A percentile compares a stretch with the other conserved stretches of the same genome.
Conservation (phyloP, 1,140 invertebrate genomes). For the Dinothrombium tinctorium region DNA sequence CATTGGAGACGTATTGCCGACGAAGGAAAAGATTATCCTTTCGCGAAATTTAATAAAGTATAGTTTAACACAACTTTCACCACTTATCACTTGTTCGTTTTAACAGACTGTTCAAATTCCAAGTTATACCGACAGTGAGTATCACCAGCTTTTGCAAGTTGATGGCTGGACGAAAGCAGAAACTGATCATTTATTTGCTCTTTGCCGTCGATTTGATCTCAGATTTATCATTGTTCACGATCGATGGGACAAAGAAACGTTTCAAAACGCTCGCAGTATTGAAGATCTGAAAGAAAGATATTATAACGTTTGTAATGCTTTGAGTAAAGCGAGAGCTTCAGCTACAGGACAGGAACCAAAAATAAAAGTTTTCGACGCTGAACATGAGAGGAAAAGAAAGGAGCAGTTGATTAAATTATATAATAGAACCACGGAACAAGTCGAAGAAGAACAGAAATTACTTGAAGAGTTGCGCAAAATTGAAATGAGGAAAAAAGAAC, state of each 20-base stretch:
- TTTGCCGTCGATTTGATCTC: conserved; percentile 65
- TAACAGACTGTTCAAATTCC: conserved; percentile 57
- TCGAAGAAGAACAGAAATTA: conserved; percentile 85
- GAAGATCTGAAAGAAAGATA: conserved; percentile 88
- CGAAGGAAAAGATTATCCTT: conserved; percentile 84
- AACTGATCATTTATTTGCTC: conserved; percentile 83
- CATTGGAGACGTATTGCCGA: conserved; percentile 79
- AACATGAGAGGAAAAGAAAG: conserved; percentile 78
- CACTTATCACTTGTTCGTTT: background rate
- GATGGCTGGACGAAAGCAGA: conserved; percentile 76
- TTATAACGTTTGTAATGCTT: conserved; percentile 29
- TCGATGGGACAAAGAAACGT: conserved; percentile 18
- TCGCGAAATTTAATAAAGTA: conserved; percentile 88
- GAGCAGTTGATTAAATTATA: conserved; percentile 79
- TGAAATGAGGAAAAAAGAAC: conserved; percentile 84
- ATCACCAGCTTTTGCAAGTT: conserved; percentile 52
- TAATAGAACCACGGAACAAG: conserved; percentile 74
- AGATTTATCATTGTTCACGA: conserved; percentile 66
- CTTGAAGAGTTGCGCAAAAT: conserved; percentile 79
- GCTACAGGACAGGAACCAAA: conserved; percentile 41
- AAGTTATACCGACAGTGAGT: conserved; percentile 70
- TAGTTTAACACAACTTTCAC: conserved; percentile 4
- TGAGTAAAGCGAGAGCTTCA: conserved; percentile 28
- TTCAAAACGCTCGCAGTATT: conserved; percentile 36
- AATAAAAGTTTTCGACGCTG: conserved; percentile 67